These are phyloP conservation scores for Drosophila aldrichi DNA, from an alignment of 2,888 invertebrate genomes.

Conservation along the genomic window DNA sequence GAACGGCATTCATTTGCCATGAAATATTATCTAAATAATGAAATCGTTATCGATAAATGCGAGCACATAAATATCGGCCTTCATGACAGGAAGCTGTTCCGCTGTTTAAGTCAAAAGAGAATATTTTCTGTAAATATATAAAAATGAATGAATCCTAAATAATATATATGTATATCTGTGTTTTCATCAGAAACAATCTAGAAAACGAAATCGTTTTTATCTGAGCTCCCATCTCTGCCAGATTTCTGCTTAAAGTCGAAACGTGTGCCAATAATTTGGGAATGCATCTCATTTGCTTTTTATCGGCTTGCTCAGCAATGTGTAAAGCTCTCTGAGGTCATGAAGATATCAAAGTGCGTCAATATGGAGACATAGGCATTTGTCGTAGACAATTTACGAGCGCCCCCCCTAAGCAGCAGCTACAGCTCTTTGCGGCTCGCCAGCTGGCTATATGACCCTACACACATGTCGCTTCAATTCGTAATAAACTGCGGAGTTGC, in stretches of 20 bases:
- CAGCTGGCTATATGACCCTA: constrained; percentile 27
- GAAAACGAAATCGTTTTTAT: not conserved
- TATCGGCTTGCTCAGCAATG: constrained; percentile 32
- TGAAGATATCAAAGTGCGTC: constrained; percentile 46
- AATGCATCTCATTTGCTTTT: constrained; percentile 18
- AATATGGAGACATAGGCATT: constrained; percentile 44
- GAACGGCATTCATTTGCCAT: constrained; percentile 35
- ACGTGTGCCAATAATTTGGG: not conserved
- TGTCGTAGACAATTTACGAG: constrained; percentile 46
- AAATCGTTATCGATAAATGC: constrained; percentile 36
- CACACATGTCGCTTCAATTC: constrained; percentile 16
- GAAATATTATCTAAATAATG: constrained; percentile 53
- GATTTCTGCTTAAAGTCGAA: not conserved
- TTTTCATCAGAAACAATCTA: not conserved
- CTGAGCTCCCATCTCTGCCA: no score
- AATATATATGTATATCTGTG: not conserved
- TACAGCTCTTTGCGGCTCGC: constrained; percentile 38
- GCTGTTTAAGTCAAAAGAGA: not conserved
- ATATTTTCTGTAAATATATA: not conserved
- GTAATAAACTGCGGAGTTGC: constrained; percentile 35
- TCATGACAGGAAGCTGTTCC: not conserved
- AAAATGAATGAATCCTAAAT: not conserved
- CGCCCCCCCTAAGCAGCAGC: constrained; percentile 22
- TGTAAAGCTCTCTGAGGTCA: constrained; percentile 33
- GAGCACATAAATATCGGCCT: constrained; percentile 3